Evolutionary conservation across 2,888 invertebrate genomes (phyloP).

Genomic region (Chaetogeoica ovagalla): DNA sequence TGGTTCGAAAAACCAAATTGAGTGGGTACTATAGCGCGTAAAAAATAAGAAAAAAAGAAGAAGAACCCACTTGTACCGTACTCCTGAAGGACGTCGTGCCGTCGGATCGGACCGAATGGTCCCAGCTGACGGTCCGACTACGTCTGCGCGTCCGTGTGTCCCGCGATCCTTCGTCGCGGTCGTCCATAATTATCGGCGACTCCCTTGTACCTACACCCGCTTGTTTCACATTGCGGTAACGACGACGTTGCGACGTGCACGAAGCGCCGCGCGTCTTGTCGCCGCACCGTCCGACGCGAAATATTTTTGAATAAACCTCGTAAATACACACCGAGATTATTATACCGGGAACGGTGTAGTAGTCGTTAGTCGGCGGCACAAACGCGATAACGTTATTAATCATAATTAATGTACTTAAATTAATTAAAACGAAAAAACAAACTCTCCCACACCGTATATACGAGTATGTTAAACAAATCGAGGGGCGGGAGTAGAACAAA

Average conservation of each 20-base stretch:
- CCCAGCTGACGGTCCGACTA: slow-evolving; percentile 48
- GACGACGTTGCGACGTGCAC: too few species aligned
- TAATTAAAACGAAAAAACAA: slow-evolving; percentile 38
- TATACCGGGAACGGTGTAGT: too few species aligned
- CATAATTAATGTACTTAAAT: slow-evolving; percentile 14
- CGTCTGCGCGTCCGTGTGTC: slow-evolving; percentile 31
- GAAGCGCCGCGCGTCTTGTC: neutral
- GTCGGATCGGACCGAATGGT: slow-evolving; percentile 31
- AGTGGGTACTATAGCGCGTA: too few species aligned
- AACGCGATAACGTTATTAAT: neutral
- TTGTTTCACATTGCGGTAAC: too few species aligned
- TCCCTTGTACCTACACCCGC: too few species aligned
- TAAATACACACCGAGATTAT: neutral
- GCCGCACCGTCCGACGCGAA: neutral
- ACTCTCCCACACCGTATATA: neutral
- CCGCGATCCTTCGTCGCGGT: neutral
- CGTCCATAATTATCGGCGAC: slow-evolving; percentile 1
- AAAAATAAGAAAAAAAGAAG: too few species aligned
- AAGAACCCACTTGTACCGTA: too few species aligned
- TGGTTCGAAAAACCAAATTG: too few species aligned
- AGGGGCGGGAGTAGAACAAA: too few species aligned
- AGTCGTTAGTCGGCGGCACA: neutral
- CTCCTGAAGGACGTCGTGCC: too few species aligned
- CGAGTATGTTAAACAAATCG: neutral
- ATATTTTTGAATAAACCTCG: slow-evolving; percentile 13